These are phyloP conservation scores for Tiliqua scincoides DNA, from an alignment of 2,113 vertebrate species.

Conservation along the genomic window DNA sequence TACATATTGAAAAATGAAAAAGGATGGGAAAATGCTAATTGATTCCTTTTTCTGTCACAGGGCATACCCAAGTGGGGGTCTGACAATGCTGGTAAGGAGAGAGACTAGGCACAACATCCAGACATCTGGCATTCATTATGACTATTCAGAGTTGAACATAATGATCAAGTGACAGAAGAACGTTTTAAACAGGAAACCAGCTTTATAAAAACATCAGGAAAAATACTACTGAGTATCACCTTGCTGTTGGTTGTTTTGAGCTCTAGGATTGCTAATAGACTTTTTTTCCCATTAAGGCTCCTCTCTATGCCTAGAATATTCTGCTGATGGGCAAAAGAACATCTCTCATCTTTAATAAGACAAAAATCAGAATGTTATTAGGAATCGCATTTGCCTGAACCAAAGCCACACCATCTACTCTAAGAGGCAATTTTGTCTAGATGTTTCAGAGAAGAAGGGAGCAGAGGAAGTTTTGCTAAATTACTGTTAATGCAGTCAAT, in stretches of 20 bases:
- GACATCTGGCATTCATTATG: constrained; percentile 41
- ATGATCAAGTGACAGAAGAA: constrained; percentile 36
- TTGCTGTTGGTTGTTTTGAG: not conserved
- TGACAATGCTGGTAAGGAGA: not conserved
- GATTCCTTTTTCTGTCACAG: constrained; percentile 2
- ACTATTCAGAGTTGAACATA: constrained; percentile 34
- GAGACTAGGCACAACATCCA: not conserved
- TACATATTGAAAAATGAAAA: not conserved
- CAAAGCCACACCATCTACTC: not conserved
- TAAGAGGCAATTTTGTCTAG: not conserved
- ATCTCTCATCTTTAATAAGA: not conserved
- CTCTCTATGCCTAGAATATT: not conserved
- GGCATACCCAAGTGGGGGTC: not conserved
- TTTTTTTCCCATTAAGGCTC: not conserved
- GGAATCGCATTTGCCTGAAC: not conserved
- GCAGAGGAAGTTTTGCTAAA: not conserved
- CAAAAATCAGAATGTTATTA: constrained; percentile 11
- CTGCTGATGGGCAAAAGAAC: not conserved
- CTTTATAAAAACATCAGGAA: constrained; percentile 5
- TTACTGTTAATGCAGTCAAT: not conserved
- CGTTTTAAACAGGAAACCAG: constrained; percentile 28
- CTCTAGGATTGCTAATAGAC: rapidly evolving
- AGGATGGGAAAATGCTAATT: not conserved
- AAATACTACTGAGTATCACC: not conserved
- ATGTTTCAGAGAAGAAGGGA: not conserved